Evolutionary conservation across 92 coral and sea anemone genomes (phyloP).

Genomic region (Phenganax marumi): DNA sequence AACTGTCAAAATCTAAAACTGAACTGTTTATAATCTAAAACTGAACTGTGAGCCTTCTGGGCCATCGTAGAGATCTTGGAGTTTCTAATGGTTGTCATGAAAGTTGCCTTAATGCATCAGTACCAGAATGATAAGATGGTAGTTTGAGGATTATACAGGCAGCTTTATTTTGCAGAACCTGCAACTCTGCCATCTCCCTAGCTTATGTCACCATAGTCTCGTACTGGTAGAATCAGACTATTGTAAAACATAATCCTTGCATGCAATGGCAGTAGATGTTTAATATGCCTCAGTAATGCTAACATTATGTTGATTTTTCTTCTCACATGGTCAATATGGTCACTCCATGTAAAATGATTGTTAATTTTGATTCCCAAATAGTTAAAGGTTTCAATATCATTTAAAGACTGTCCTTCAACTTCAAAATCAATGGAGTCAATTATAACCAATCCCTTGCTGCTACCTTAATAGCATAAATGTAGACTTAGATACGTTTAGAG

Average conservation of each 20-base stretch:
- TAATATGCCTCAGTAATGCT: constrained; percentile 28
- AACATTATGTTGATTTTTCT: constrained; percentile 47
- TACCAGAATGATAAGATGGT: neutral
- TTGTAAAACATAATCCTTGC: neutral
- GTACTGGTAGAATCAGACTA: neutral
- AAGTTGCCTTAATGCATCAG: neutral
- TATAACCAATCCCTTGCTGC: neutral
- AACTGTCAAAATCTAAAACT: no score
- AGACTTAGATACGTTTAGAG: neutral
- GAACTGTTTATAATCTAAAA: no score
- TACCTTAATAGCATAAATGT: neutral
- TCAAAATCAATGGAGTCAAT: neutral
- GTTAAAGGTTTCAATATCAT: constrained; percentile 30
- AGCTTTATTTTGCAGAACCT: constrained; percentile 13
- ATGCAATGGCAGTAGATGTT: neutral
- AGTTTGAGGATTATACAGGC: neutral
- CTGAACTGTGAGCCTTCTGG: no score
- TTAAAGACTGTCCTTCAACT: neutral
- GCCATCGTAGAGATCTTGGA: neutral
- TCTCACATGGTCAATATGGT: constrained; percentile 28
- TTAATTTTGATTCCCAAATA: constrained; percentile 48
- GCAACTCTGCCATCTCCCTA: constrained; percentile 1
- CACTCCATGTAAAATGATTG: constrained; percentile 49
- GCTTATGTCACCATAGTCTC: neutral
- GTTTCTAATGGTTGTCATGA: neutral